Percentiles rank a stretch among this genome's conserved stretches.
Conservation (phyloP, 2,113 vertebrate genomes). For the Mastomys coucha region DNA sequence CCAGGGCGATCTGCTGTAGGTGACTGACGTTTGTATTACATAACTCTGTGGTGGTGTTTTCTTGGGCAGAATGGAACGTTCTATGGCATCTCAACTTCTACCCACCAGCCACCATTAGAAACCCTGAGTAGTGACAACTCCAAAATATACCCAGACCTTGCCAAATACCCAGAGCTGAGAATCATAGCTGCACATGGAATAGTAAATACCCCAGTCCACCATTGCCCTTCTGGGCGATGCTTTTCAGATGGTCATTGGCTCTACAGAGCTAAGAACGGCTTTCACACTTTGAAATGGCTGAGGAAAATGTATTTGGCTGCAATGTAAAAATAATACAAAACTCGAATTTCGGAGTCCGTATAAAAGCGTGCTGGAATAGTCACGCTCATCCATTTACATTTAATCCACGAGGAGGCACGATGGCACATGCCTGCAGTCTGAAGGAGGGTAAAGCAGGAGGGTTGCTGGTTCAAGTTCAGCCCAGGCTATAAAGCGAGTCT, state of each 20-base stretch:
- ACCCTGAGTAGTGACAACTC: neutral
- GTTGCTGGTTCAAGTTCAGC: neutral
- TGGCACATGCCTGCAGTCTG: neutral
- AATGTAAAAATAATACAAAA: conserved; percentile 2
- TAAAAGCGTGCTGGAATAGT: neutral
- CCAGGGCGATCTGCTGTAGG: neutral
- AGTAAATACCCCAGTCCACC: neutral
- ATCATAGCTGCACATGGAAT: neutral
- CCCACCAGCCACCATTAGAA: neutral
- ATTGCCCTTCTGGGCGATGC: neutral
- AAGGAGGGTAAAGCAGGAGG: neutral
- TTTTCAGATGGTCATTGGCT: neutral
- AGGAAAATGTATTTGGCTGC: neutral
- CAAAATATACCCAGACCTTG: neutral
- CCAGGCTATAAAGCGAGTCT: neutral
- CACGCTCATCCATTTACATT: neutral
- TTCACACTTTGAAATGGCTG: neutral
- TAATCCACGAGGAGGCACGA: neutral
- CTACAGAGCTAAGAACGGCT: neutral
- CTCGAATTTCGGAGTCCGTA: neutral
- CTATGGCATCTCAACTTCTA: neutral
- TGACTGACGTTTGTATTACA: neutral
- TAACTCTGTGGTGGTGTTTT: neutral
- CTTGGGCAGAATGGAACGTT: neutral
- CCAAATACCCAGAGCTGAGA: neutral